Conservation (phyloP, 2,797 vertebrate species). For the Aldrovandia affinis region DNA sequence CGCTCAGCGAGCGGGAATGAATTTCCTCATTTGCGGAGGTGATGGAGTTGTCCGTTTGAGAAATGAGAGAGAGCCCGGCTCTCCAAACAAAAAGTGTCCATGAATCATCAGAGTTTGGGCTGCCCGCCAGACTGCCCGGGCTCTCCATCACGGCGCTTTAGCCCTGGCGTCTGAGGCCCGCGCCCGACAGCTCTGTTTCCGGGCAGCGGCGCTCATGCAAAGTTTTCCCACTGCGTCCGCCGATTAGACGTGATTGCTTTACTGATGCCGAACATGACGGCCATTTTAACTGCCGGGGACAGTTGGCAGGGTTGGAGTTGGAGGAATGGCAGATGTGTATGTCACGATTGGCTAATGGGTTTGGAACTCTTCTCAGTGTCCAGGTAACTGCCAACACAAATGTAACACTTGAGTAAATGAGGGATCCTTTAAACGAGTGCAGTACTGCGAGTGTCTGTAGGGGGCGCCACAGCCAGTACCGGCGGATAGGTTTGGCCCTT, state of each 20-base stretch:
- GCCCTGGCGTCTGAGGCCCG: background rate
- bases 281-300: background rate
- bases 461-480: no score
- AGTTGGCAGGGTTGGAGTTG: background rate
- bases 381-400: background rate
- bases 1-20: background rate
- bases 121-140: background rate
- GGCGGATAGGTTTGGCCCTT: no score
- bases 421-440: no score
- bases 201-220: background rate
- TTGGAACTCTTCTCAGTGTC: background rate
- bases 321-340: background rate
- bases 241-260: background rate
- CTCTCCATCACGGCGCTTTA: background rate
- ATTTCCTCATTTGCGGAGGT: constrained; percentile 5
- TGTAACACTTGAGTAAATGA: no score
- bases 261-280: background rate
- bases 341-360: background rate
- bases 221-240: background rate
- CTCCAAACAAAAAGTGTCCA: constrained; percentile 10
- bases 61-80: background rate
- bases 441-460: no score
- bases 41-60: constrained; percentile 18
- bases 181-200: background rate
- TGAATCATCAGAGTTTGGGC: constrained; percentile 12